These are phyloP conservation scores for Taeniopygia guttata DNA, from an alignment of 2,797 vertebrate genomes.

Conservation along the genomic window DNA sequence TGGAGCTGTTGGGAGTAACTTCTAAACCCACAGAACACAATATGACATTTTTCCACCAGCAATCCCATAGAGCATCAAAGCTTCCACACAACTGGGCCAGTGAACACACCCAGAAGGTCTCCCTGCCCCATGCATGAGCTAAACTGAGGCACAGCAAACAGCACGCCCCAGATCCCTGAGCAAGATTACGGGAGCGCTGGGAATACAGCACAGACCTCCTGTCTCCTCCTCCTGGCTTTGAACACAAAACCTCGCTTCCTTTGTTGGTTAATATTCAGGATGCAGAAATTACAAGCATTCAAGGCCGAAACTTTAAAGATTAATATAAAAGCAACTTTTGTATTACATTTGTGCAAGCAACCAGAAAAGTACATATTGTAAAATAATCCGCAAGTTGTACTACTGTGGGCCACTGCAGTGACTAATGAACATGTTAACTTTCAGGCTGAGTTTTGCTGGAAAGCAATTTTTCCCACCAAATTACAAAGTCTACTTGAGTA, in stretches of 20 bases:
- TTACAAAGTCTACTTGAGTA: conserved; percentile 34
- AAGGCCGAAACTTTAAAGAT: conserved; percentile 22
- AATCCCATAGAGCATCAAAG: neutral
- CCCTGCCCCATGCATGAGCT: neutral
- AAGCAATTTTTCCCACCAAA: conserved; percentile 27
- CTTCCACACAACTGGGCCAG: neutral
- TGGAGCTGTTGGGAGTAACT: neutral
- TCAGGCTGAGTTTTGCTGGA: conserved; percentile 11
- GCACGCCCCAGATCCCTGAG: neutral
- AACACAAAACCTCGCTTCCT: conserved; percentile 52
- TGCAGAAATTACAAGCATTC: conserved; percentile 15
- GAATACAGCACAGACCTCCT: conserved; percentile 45
- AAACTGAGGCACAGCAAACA: neutral
- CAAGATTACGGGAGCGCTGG: neutral
- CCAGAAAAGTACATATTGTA: conserved; percentile 31
- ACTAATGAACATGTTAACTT: conserved; percentile 44
- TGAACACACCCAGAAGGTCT: conserved; percentile 7
- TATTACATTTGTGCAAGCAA: conserved; percentile 29
- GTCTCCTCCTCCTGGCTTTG: conserved; percentile 52
- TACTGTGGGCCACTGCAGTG: neutral
- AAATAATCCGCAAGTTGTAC: neutral
- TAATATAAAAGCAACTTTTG: conserved; percentile 30
- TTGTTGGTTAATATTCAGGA: conserved; percentile 54
- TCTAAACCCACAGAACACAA: neutral
- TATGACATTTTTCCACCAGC: neutral